Conservation (phyloP, 2,797 vertebrate species). For the Diplodus sargus region DNA sequence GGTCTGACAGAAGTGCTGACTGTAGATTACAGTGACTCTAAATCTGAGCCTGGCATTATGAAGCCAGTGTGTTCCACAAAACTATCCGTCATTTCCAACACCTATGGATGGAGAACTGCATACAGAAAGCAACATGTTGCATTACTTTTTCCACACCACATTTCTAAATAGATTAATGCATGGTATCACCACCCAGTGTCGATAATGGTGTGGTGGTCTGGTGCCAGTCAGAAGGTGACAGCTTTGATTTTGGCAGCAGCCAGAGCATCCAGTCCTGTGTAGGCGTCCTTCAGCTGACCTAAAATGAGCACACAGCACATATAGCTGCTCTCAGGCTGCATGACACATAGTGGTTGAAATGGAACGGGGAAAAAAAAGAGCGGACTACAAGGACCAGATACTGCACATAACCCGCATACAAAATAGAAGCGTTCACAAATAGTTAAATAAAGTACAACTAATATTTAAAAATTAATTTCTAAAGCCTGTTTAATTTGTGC, state of each 20-base stretch:
- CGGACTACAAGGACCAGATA: not conserved
- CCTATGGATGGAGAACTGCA: conserved; percentile 15
- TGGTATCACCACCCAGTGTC: not conserved
- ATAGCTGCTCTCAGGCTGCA: not conserved
- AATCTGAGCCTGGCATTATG: conserved; percentile 61
- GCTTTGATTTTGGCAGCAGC: conserved; percentile 18
- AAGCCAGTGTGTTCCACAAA: conserved; percentile 44
- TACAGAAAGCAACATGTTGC: conserved; percentile 29
- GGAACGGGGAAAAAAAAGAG: not conserved
- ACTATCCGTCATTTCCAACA: conserved; percentile 48
- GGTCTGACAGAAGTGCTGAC: conserved; percentile 74
- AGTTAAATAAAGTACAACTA: not conserved
- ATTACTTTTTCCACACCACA: conserved; percentile 24
- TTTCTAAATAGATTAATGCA: conserved; percentile 17
- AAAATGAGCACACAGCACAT: conserved; percentile 3
- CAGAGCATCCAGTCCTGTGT: conserved; percentile 1
- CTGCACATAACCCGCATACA: not conserved
- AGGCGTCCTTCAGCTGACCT: conserved; percentile 33
- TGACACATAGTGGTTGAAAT: not conserved
- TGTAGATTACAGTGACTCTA: conserved; percentile 67
- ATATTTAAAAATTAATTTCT: no score
- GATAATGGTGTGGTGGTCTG: conserved; percentile 3
- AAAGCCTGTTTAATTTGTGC: not conserved
- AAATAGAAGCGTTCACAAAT: no score
- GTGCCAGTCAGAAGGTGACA: conserved; percentile 22